A percentile compares a stretch with the other conserved stretches of the same genome.
These are phyloP conservation scores for Heliothis virescens DNA, from an alignment of 1,140 invertebrate genomes.

Conservation along the genomic window DNA sequence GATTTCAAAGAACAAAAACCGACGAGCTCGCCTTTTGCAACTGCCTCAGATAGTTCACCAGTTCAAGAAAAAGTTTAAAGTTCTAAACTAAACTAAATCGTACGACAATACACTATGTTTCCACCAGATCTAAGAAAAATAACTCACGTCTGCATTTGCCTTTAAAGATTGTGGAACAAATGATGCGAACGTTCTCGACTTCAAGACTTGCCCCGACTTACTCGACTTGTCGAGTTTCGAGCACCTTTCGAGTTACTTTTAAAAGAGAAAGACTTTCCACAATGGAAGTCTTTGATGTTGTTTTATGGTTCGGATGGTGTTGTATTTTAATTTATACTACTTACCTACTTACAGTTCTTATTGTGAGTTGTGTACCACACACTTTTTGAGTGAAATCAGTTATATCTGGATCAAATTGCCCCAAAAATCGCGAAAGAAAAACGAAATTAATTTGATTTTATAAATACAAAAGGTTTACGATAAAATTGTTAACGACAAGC, in stretches of 20 bases:
- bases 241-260: constrained; percentile 30
- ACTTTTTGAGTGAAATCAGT: too few relatives aligned
- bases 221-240: constrained; percentile 16
- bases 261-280: constrained; percentile 9
- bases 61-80: background rate
- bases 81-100: background rate
- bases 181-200: constrained; percentile 27
- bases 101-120: constrained; percentile 29
- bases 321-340: constrained; percentile 1
- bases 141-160: constrained; percentile 36
- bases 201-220: constrained; percentile 7
- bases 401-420: too few relatives aligned
- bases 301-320: constrained; percentile 2
- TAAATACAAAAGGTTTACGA: too few relatives aligned
- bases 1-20: too few relatives aligned
- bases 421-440: too few relatives aligned
- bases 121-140: constrained; percentile 11
- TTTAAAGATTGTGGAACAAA: constrained; percentile 36
- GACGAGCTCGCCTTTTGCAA: background rate
- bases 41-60: background rate
- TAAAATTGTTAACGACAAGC: too few relatives aligned
- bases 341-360: too few relatives aligned
- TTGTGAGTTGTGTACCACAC: too few relatives aligned
- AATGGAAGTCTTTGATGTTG: constrained; percentile 6
- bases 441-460: too few relatives aligned